A percentile compares a stretch with the other conserved stretches of the same genome.
Conservation (phyloP, 2,888 invertebrate genomes). For the Maniola hyperantus region DNA sequence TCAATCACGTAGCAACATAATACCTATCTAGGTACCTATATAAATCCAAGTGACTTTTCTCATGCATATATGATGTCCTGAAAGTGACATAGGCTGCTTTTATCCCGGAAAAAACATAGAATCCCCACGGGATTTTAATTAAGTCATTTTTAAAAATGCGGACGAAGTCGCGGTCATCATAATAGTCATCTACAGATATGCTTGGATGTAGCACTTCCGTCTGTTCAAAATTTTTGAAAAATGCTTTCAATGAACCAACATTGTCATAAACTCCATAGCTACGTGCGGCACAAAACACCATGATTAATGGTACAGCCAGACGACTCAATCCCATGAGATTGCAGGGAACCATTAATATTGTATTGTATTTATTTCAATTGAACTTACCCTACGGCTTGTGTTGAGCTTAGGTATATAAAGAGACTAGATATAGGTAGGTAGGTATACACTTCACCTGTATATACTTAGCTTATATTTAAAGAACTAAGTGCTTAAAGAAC, state of each 20-base stretch:
- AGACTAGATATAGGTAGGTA: background rate
- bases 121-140: too few species aligned
- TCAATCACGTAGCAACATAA: too few species aligned
- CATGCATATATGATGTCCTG: too few species aligned
- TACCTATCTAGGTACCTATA: too few species aligned
- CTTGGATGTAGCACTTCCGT: background rate
- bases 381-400: slow-evolving; percentile 5
- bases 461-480: background rate
- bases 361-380: slow-evolving; percentile 23
- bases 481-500: too few species aligned
- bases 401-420: background rate
- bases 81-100: too few species aligned
- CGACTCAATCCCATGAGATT: slow-evolving; percentile 58
- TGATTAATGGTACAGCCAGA: slow-evolving; percentile 53
- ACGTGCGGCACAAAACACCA: slow-evolving; percentile 21
- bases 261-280: slow-evolving; percentile 14
- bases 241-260: slow-evolving; percentile 27
- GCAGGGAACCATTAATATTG: slow-evolving; percentile 49
- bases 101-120: too few species aligned
- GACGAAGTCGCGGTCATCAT: background rate
- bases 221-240: background rate
- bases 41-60: too few species aligned
- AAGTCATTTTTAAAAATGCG: too few species aligned
- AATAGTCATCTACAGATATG: too few species aligned
- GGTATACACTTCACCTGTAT: background rate